Percentiles rank a stretch among this genome's conserved stretches.
Evolutionary conservation across 2,113 vertebrate species (phyloP).

Genomic region (Vombatus ursinus): DNA sequence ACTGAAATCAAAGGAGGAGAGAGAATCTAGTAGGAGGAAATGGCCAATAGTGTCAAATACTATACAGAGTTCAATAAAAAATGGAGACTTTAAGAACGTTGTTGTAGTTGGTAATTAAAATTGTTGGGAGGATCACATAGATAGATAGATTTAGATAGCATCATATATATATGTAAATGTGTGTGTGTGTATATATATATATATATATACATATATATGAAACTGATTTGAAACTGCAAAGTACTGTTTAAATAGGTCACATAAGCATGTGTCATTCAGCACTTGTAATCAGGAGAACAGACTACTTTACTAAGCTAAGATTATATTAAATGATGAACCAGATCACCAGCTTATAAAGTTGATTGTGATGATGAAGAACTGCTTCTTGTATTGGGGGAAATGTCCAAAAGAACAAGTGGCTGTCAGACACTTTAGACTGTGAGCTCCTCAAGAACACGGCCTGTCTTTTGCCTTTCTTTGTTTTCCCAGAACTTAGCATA

Average conservation of each 20-base stretch:
- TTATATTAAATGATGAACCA: background rate
- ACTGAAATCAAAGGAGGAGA: background rate
- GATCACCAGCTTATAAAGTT: background rate
- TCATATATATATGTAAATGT: too few species aligned
- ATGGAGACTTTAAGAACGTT: background rate
- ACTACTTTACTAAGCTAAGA: background rate
- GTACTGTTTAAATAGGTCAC: background rate
- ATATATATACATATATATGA: background rate
- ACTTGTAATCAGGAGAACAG: background rate
- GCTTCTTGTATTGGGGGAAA: background rate
- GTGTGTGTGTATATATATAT: too few species aligned
- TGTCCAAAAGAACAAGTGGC: background rate
- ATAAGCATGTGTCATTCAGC: background rate
- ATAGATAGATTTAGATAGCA: too few species aligned
- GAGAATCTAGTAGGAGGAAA: background rate
- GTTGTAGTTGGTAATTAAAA: background rate
- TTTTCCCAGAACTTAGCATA: background rate
- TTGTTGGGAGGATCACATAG: background rate
- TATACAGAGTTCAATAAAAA: background rate
- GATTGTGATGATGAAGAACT: background rate
- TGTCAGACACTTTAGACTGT: background rate
- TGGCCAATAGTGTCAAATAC: background rate
- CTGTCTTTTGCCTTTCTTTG: background rate
- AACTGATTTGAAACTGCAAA: background rate
- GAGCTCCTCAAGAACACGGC: background rate